Evolutionary conservation across 2,113 vertebrate species (phyloP).

Genomic region (Penelope pileata): DNA sequence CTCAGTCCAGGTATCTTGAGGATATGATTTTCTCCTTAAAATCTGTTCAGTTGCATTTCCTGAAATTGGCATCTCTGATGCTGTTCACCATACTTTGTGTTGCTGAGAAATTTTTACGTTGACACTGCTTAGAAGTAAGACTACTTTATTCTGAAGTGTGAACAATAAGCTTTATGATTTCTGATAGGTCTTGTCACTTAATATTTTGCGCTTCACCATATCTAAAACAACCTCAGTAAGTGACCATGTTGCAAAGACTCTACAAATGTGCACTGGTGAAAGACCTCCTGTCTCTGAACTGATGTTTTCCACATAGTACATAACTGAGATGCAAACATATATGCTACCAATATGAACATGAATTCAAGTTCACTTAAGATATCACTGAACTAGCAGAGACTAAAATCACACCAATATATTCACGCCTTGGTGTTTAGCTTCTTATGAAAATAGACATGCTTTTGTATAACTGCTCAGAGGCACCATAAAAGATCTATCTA

Average conservation of each 20-base stretch:
- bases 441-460: neutral
- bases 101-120: neutral
- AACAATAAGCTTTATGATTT: neutral
- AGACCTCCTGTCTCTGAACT: rapidly evolving
- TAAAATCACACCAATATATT: neutral
- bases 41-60: neutral
- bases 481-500: neutral
- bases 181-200: neutral
- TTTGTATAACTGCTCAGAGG: neutral
- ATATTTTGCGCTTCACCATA: neutral
- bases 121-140: neutral
- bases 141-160: neutral
- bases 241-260: neutral
- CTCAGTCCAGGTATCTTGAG: neutral
- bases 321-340: neutral
- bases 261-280: rapidly evolving
- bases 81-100: neutral
- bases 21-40: neutral
- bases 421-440: neutral
- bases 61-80: neutral
- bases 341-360: neutral
- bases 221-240: rapidly evolving
- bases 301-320: neutral
- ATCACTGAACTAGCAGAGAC: neutral
- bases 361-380: neutral